Evolutionary conservation across 2,888 invertebrate genomes (phyloP).

Genomic region (Bombyx huttoni): DNA sequence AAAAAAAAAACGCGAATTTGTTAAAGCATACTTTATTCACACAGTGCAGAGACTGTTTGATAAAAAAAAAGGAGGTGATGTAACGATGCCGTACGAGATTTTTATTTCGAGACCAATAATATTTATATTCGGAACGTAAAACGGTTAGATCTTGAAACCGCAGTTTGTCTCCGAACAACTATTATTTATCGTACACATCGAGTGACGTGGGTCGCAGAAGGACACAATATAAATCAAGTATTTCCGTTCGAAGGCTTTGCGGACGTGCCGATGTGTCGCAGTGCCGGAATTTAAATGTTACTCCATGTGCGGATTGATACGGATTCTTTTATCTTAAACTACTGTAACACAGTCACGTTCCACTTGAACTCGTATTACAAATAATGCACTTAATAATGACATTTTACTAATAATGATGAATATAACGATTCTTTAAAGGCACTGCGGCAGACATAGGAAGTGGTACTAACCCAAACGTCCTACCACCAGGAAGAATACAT

Average conservation of each 20-base stretch:
- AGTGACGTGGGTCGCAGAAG: constrained; percentile 42
- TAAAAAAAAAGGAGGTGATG: background rate
- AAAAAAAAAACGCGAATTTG: too few relatives aligned
- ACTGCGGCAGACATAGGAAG: too few relatives aligned
- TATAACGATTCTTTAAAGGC: too few relatives aligned
- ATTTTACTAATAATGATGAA: too few relatives aligned
- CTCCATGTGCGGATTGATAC: background rate
- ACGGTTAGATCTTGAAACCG: constrained; percentile 31
- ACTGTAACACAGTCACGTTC: too few relatives aligned
- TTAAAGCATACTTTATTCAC: too few relatives aligned
- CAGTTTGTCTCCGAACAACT: constrained; percentile 30
- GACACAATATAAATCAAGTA: constrained; percentile 43
- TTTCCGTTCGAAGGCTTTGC: constrained; percentile 12
- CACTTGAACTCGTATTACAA: too few relatives aligned
- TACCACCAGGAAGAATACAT: too few relatives aligned
- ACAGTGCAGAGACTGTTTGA: too few relatives aligned
- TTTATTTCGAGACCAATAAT: background rate
- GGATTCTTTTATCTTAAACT: too few relatives aligned
- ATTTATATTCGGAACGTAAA: constrained; percentile 34
- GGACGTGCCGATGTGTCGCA: background rate
- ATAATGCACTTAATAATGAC: too few relatives aligned
- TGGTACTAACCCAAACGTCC: too few relatives aligned
- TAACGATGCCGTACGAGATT: background rate
- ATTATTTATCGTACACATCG: constrained; percentile 51
- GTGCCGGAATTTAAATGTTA: background rate